Conservation (phyloP, 2,113 vertebrate genomes). For the Taurulus bubalis region DNA sequence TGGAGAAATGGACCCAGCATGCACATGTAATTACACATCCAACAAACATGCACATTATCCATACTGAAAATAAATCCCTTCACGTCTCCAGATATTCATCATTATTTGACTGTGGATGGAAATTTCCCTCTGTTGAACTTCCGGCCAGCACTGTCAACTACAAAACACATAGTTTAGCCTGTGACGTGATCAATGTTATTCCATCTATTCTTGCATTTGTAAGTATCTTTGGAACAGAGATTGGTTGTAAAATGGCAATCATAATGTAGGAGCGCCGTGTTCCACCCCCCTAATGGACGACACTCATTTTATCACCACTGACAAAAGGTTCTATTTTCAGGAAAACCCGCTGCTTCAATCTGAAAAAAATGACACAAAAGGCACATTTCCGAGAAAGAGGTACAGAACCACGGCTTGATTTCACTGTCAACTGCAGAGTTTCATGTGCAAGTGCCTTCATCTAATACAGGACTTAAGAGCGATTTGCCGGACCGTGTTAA, state of each 20-base stretch:
- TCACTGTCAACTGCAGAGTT: background rate
- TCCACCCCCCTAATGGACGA: slow-evolving; percentile 19
- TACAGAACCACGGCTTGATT: background rate
- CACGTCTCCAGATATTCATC: background rate
- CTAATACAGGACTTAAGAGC: background rate
- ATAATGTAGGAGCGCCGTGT: background rate
- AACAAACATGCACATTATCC: background rate
- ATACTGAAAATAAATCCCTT: background rate
- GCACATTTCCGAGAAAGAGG: background rate
- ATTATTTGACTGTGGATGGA: background rate
- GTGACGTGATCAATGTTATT: slow-evolving; percentile 4
- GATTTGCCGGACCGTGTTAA: background rate
- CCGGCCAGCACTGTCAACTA: background rate
- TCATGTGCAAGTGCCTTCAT: background rate
- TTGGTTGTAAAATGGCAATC: slow-evolving; percentile 30
- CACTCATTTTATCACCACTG: slow-evolving; percentile 21
- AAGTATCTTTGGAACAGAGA: background rate
- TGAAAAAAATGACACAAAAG: slow-evolving; percentile 9
- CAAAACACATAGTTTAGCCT: background rate
- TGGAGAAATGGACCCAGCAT: background rate
- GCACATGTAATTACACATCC: background rate
- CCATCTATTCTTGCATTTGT: background rate
- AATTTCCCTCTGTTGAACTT: background rate
- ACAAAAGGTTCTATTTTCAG: slow-evolving; percentile 37
- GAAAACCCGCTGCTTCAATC: background rate